Evolutionary conservation across 2,797 vertebrate genomes (phyloP), one percentile per base, ranked within the genome.

Genomic region (Cirrhinus mrigala): DNA sequence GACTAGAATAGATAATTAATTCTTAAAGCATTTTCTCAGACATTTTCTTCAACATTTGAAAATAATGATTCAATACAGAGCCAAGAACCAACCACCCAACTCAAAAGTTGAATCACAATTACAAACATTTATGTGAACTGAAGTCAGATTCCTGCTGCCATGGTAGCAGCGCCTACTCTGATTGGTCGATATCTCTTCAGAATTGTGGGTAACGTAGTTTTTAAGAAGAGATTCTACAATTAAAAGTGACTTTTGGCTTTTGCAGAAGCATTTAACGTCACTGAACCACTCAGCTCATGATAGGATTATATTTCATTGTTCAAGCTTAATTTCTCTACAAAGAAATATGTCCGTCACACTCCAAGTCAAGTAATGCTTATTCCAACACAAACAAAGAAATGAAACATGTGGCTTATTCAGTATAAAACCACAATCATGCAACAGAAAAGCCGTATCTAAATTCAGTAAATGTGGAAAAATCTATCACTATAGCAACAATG

Each of bases 401-500:
- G 0, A 46, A 62, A 46, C 14, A 44, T 62, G 7, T 5, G n/a
- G 22, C 58, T 29, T 79, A 46, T 46, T 48, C 58, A 48, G 75
- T 58, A 62, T 48, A 62, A 79, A 62, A 44, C n/a, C 77, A 79
- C n/a, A 24, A 66, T 64, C 10, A 48, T 12, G 9, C 44, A 29
- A 29, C 58, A 66, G 77, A 79, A 66, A 44, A 22, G 60, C 79
- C 24, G 16, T 69, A 69, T 80, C 12, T 80, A 27, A 79, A 50
- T 15, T 29, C 5, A 66, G 15, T 29, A 20, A 37, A 12, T 54
- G 79, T 48, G 54, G 44, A 54, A 69, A 58, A 81, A 46, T 60
- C 24, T 37, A 81, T 56, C 54, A 82, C 52, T 60, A 82, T 29
- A 82, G 68, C 68, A 60, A 71, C 80, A 29, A 18, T 22, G 68